Base-by-base conservation (phyloP, 2,797 vertebrate species). In the Eulemur albifrons region DNA sequence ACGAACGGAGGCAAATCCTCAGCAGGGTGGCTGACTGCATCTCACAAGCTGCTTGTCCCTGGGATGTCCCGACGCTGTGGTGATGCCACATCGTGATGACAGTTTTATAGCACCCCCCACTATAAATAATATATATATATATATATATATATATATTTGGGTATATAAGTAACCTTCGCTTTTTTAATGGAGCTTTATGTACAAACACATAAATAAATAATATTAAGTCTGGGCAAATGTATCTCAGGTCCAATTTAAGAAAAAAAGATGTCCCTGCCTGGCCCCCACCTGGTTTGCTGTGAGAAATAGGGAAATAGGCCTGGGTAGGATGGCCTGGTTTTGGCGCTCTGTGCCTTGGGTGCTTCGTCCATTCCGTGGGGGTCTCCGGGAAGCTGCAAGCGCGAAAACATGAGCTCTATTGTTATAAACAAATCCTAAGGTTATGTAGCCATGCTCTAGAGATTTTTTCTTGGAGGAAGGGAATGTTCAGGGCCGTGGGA, bases 221-320 rank as follows among this genome's bases (percentile, higher is more conserved):
- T 9, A 12, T 80, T 77, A 92, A 21, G 45, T 23, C 8, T 54
- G 50, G 69, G 18, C 5, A 73, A 65, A 90, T 61, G 59, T 13
- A 70, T 90, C 48, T 79, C 90, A 82, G 87, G 48, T 67, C 20
- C 13, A 59, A 57, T 20, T 30, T 73, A 88, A 93, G 52, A 88
- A 52, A 59, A 85, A 70, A 57, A 15, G 72, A 75, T 43, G 12
- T 67, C 11, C 48, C 4, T 18, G 25, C 35, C 45, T 52, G 32
- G 21, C 15, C 15, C 15, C 43, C 52, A 50, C 18, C 21, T 2
- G 7, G 25, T 65, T 73, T 84, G 27, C 27, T 25, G 40, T n/a
- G 40, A 88, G 73, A 69, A 80, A 52, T 23, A 18, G 69, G 20
- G 54, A 57, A 57, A 57, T 23, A 57, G 23, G 23, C 1, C 8